Evolutionary conservation across 92 coral and sea anemone genomes (phyloP).

Genomic region (Phenganax subtilis): DNA sequence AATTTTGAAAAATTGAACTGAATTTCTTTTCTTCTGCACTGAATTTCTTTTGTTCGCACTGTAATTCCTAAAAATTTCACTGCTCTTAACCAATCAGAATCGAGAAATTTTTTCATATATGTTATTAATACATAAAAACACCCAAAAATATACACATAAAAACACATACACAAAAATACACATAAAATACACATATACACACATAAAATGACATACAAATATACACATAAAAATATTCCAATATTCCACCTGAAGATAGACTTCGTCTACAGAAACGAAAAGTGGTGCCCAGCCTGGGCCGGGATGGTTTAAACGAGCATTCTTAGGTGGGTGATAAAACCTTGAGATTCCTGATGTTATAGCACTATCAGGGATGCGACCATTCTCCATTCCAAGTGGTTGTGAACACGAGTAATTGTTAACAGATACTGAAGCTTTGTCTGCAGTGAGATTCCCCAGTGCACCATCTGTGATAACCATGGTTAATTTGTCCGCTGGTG

Average conservation of each 20-base stretch:
- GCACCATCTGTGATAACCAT: neutral
- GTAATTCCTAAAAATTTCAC: too few relatives aligned
- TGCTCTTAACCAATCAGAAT: too few relatives aligned
- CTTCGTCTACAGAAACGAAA: neutral
- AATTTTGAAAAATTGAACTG: too few relatives aligned
- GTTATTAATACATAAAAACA: too few relatives aligned
- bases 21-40: too few relatives aligned
- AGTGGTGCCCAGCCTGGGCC: constrained; percentile 17
- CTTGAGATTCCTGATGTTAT: constrained; percentile 6
- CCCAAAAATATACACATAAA: too few relatives aligned
- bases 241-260: constrained; percentile 27
- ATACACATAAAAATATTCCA: too few relatives aligned
- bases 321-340: constrained; percentile 1
- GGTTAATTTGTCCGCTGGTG: constrained; percentile 7
- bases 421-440: constrained; percentile 4
- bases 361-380: constrained; percentile 29
- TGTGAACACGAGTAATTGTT: constrained; percentile 26
- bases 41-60: too few relatives aligned
- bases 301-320: constrained; percentile 1
- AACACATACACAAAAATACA: too few relatives aligned
- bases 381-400: constrained; percentile 38
- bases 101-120: too few relatives aligned
- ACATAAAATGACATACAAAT: too few relatives aligned
- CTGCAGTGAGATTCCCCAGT: constrained; percentile 10
- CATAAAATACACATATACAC: too few relatives aligned